Evolutionary conservation across 2,888 invertebrate genomes (phyloP).

Genomic region (Pollenia amentaria): DNA sequence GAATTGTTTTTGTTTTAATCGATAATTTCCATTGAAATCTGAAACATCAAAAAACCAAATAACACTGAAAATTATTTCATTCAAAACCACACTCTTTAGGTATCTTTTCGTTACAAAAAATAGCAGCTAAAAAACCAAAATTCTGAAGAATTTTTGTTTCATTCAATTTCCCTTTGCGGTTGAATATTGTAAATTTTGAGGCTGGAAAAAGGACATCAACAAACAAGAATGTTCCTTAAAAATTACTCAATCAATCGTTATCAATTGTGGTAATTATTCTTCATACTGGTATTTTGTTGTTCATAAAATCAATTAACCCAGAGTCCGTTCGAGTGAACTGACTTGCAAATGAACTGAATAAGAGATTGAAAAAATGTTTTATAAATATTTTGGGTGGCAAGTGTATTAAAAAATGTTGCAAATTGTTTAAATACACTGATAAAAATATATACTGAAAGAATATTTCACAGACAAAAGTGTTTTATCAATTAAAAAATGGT

Average conservation of each 20-base stretch:
- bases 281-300: background rate
- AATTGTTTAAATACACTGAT: background rate
- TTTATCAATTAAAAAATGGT: too few relatives aligned
- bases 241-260: constrained; percentile 21
- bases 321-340: constrained; percentile 16
- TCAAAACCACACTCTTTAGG: too few relatives aligned
- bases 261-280: background rate
- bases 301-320: constrained; percentile 36
- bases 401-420: background rate
- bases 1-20: too few relatives aligned
- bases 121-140: too few relatives aligned
- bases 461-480: too few relatives aligned
- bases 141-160: too few relatives aligned
- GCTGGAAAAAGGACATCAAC: background rate
- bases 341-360: constrained; percentile 24
- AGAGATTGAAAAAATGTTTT: background rate
- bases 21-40: too few relatives aligned
- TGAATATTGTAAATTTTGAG: background rate
- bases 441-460: too few relatives aligned
- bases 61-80: too few relatives aligned
- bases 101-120: too few relatives aligned
- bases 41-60: too few relatives aligned
- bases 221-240: background rate
- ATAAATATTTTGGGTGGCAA: background rate
- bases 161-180: background rate